phyloP scores from a whole-genome alignment of 2,797 vertebrate species.

The Gila robusta region DNA sequence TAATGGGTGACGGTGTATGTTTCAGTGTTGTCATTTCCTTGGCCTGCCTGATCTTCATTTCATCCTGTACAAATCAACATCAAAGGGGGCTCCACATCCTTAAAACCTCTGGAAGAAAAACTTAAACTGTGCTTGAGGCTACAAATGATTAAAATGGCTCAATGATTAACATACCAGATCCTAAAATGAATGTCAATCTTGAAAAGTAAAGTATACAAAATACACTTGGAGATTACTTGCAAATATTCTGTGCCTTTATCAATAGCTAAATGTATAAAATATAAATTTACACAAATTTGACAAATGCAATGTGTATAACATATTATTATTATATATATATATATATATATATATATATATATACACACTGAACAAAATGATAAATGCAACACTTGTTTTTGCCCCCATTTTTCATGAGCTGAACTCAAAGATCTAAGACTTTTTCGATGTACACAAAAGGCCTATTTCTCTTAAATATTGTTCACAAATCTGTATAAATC shows the following conservation, averaged over 20 bases:
- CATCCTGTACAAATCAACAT: constrained; percentile 10
- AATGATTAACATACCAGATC: background rate
- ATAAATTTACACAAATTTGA: no score
- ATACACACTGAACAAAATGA: no score
- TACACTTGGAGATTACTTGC: background rate
- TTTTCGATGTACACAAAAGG: no score
- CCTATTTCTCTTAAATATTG: no score
- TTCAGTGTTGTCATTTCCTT: constrained; percentile 17
- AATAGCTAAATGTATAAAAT: background rate
- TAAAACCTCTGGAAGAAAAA: background rate
- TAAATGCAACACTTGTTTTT: no score
- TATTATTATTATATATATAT: no score
- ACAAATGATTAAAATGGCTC: background rate
- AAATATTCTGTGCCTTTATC: background rate
- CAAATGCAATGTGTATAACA: no score
- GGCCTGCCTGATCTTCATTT: constrained; percentile 9
- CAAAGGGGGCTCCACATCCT: no score
- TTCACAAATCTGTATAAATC: no score
- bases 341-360: no score
- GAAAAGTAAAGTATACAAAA: background rate
- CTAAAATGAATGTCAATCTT: background rate
- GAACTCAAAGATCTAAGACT: no score
- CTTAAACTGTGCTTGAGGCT: background rate
- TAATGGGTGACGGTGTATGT: background rate
- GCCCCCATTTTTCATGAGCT: no score